These are phyloP conservation scores for Dynastes grantii DNA, from an alignment of 2,888 invertebrate species.

Conservation along the genomic window DNA sequence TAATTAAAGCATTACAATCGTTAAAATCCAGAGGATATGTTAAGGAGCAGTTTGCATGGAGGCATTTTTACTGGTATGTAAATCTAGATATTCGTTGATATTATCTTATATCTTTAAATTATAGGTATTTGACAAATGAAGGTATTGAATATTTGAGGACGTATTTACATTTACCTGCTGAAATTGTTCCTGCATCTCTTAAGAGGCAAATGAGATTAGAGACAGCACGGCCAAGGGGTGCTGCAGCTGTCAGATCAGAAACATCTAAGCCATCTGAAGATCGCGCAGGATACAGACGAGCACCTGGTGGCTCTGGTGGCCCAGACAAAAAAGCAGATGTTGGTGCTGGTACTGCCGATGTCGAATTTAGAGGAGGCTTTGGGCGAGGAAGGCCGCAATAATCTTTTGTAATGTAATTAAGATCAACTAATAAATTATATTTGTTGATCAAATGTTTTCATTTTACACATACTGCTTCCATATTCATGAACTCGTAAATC, in stretches of 20 bases:
- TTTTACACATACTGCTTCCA: not conserved
- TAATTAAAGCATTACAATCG: conserved; percentile 98
- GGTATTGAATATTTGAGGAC: conserved; percentile 97
- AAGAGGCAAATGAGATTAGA: conserved; percentile 93
- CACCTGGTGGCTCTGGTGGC: conserved; percentile 75
- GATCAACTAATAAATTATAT: conserved; percentile 51
- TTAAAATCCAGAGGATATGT: conserved; percentile 97
- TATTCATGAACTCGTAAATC: not conserved
- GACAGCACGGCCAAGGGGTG: conserved; percentile 85
- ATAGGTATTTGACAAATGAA: conserved; percentile 94
- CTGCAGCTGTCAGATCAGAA: conserved; percentile 79
- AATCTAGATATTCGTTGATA: not conserved
- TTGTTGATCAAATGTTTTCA: conserved; percentile 35
- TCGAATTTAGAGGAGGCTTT: conserved; percentile 93
- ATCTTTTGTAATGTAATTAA: conserved; percentile 62
- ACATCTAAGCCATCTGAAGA: conserved; percentile 85
- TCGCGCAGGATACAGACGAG: conserved; percentile 87
- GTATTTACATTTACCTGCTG: conserved; percentile 96
- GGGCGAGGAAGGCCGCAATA: conserved; percentile 81
- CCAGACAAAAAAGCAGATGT: conserved; percentile 97
- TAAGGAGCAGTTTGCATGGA: conserved; percentile 99
- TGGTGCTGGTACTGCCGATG: conserved; percentile 93
- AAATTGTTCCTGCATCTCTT: conserved; percentile 98
- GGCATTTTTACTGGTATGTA: conserved; percentile 96
- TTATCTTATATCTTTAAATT: conserved; percentile 14